Evolutionary conservation across 2,797 vertebrate genomes (phyloP), one percentile per base, ranked within the genome.

Genomic region (Synaphobranchus kaupii): DNA sequence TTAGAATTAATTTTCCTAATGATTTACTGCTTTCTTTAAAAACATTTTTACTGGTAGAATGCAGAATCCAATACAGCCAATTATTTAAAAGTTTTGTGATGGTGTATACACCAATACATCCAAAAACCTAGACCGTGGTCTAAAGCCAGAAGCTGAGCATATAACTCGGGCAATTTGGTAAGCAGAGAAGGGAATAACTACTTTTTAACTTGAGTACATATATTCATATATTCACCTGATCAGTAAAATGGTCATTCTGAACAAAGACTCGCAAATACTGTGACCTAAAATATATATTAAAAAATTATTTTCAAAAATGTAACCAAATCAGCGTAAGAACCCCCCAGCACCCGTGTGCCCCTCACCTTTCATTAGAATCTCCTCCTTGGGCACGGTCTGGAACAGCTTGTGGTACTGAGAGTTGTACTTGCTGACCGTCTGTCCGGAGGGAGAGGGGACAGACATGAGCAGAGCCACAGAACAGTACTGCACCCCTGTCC

Each of bases 321-420:
- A 84, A 60, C 15, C 0, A 44, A 44, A 39, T 50, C 13, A 31
- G 10, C 22, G 20, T 50, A 48, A 10, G 39, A 48, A 80, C 71
- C 50, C 34, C 25, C 52, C 78, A 54, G 39, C 63, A 73, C 39
- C 13, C 84, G 56, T 17, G 20, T 12, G 13, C 8, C 12, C 76
- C 93, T 90, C 91, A 99, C 98, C 98, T 97, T 99, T 99, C 95
- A 99, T 96, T 89, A 98, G 97, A 3, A 95, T 96, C 94, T 99
- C 98, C 91, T 99, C 98, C 44, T 96, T 95, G 31, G 97, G 97
- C 89, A 99, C 96, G 82, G 97, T 96, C 95, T 97, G 97, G 95
- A 99, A 99, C 89, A 99, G 96, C 94, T 98, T 99, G 95, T 98
- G 98, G 95, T 98, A 99, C 91, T 99, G 98, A 34, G 97, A 97